Percentiles rank a stretch among this genome's conserved stretches.
Conservation (phyloP, 2,888 invertebrate species). For the Phytoseiulus persimilis region DNA sequence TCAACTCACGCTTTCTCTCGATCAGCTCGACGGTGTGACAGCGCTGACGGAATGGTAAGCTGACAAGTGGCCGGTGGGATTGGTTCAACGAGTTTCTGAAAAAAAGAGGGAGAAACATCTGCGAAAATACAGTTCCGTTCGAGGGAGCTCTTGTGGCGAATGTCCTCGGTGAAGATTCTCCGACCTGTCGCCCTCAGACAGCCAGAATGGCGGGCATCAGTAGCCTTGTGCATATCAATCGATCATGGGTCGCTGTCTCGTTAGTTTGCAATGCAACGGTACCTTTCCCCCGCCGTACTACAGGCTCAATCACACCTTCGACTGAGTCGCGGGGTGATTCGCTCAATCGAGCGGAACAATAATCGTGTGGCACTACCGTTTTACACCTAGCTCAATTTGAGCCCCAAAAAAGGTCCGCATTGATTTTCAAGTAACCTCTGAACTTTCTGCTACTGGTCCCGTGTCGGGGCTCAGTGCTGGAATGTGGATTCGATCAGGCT, state of each 20-base stretch:
- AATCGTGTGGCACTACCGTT: not conserved
- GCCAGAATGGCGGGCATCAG: not conserved
- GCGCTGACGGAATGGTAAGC: constrained; percentile 34
- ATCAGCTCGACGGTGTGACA: constrained; percentile 31
- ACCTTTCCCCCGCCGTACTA: not conserved
- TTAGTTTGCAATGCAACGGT: not conserved
- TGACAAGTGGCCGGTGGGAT: too few species aligned
- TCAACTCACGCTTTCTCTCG: constrained; percentile 17
- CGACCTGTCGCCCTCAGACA: too few species aligned
- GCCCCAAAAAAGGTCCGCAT: too few species aligned
- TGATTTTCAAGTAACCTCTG: too few species aligned
- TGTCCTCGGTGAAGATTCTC: too few species aligned
- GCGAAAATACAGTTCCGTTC: not conserved
- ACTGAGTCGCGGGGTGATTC: not conserved
- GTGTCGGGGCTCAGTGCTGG: too few species aligned
- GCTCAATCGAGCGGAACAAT: not conserved
- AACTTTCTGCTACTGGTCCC: too few species aligned
- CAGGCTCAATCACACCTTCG: not conserved
- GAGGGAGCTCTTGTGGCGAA: not conserved
- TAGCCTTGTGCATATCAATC: not conserved
- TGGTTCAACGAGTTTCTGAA: too few species aligned
- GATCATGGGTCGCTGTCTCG: not conserved
- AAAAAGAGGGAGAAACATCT: too few species aligned
- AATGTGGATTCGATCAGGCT: too few species aligned
- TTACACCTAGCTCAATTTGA: not conserved